These are phyloP conservation scores for Silurus glanis DNA, from an alignment of 2,113 vertebrate genomes.

Conservation along the genomic window DNA sequence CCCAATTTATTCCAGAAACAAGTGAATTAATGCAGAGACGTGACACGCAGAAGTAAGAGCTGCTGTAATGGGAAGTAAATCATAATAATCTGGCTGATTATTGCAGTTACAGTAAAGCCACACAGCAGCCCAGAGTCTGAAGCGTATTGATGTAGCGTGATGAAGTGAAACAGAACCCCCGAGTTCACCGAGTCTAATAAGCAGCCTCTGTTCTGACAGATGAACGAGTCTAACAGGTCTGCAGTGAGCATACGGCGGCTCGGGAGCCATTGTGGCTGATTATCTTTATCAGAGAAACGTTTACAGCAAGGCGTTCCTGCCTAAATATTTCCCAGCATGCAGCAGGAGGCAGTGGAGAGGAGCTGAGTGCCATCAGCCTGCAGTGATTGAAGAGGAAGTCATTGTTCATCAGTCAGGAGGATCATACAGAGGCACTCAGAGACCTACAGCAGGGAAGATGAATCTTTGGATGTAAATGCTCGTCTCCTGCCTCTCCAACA, in stretches of 20 bases:
- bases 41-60: too few relatives aligned
- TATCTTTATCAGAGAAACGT: not conserved
- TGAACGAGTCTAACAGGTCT: not conserved
- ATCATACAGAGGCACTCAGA: not conserved
- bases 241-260: not conserved
- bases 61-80: too few relatives aligned
- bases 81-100: not conserved
- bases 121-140: not conserved
- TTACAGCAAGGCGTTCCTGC: not conserved
- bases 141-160: not conserved
- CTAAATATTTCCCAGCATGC: conserved; percentile 30
- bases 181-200: not conserved
- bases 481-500: too few relatives aligned
- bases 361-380: not conserved
- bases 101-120: not conserved
- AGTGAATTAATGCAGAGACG: too few relatives aligned
- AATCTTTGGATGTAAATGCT: not conserved
- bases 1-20: too few relatives aligned
- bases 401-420: not conserved
- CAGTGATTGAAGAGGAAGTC: conserved; percentile 16
- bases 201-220: not conserved
- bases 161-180: not conserved
- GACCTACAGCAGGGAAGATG: not conserved
- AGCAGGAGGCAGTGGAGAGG: not conserved
- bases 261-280: not conserved